A percentile compares a stretch with the other conserved stretches of the same genome.
These are phyloP conservation scores for Camelus bactrianus DNA, from an alignment of 2,113 vertebrate genomes.

Conservation along the genomic window DNA sequence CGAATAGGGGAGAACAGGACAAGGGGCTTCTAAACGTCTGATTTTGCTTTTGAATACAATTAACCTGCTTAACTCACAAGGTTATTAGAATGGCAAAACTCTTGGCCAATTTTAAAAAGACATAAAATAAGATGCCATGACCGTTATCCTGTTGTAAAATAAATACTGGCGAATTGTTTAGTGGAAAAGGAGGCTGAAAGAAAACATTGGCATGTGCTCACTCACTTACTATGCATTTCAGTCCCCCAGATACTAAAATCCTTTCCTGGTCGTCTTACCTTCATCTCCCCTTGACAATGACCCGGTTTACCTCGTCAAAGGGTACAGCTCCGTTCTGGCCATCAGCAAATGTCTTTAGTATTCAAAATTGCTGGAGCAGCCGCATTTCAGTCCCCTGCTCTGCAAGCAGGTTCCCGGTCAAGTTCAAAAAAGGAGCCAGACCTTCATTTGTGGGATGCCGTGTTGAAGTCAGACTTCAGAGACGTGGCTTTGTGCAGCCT, in stretches of 20 bases:
- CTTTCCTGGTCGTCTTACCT: conserved; percentile 48
- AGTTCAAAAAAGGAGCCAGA: conserved; percentile 80
- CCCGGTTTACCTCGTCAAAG: conserved; percentile 62
- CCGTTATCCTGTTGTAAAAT: background rate
- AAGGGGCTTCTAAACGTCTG: background rate
- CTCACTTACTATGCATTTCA: background rate
- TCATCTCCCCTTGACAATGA: conserved; percentile 74
- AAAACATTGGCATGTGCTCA: background rate
- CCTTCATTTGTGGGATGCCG: conserved; percentile 79
- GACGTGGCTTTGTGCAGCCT: conserved; percentile 78
- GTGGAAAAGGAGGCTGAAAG: background rate
- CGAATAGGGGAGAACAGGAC: background rate
- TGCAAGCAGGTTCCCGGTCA: conserved; percentile 70
- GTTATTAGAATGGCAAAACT: background rate
- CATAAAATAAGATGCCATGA: background rate
- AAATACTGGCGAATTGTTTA: background rate
- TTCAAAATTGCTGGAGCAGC: conserved; percentile 76
- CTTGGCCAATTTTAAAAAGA: background rate
- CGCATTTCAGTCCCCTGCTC: conserved; percentile 67
- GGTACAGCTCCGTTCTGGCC: conserved; percentile 54
- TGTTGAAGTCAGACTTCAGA: conserved; percentile 83
- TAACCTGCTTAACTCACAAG: background rate
- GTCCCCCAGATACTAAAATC: background rate
- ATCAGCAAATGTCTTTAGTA: conserved; percentile 75
- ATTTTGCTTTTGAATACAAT: background rate